Evolutionary conservation across 2,797 vertebrate genomes (phyloP), one percentile per base, ranked within the genome.

Genomic region (Coranthus polyacanthus): DNA sequence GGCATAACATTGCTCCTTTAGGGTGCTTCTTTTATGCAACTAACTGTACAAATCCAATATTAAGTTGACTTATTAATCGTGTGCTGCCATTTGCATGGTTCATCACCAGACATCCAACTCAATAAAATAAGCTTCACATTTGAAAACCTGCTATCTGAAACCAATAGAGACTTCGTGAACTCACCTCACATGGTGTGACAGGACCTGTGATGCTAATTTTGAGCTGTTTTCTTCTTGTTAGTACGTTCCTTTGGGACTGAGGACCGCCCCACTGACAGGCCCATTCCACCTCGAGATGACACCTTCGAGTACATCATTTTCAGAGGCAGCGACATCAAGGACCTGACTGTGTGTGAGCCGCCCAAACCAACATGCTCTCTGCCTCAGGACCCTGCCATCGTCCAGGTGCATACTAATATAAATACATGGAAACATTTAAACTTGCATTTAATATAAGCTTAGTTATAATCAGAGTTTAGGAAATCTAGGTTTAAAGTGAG

Each of bases 191-290:
- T 6, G 6, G 22, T 24, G 22, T 24, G 22, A 24, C 22, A 29
- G 29, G 29, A 39, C n/a, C 63, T 20, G 8, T 51, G 52, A 29
- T 9, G 18, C 0, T 57, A 8, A 58, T 26, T 12, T 4, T 2
- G 3, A 13, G 0, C 11, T 18, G 11, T 45, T 12, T 57, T 61
- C 37, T 62, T 21, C 39, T 10, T 3, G 2, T 42, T 77, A 99
- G 98, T 99, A 64, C 96, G 97, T 45, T 99, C 98, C n/a, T 99
- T 99, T 26, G 97, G 97, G n/a, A 99, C 97, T 0, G 97, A 99
- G 88, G 97, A 98, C 56, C 95, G 97, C 20, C 97, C 97, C 2
- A 98, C 97, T 0, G 97, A 99, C 69, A 82, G 97, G 45, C 97
- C 97, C 49, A 96, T 99, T 83, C 95, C 97, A 0, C 97, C 97